phyloP scores from a whole-genome alignment of 2,113 vertebrate genomes.

The Petroica traversi region DNA sequence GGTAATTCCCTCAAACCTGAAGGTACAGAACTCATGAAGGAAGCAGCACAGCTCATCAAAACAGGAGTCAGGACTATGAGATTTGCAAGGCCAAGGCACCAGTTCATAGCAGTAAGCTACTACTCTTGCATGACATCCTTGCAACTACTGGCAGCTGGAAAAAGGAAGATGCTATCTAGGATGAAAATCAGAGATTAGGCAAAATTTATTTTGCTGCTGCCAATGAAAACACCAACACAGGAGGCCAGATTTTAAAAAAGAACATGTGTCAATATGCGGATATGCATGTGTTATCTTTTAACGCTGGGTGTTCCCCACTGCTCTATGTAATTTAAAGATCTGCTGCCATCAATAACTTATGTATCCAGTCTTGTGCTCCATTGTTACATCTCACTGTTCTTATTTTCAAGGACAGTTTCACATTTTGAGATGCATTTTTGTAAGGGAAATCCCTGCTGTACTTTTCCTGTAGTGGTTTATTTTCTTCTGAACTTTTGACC shows the following conservation, averaged over 20 bases:
- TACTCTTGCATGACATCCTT: background rate
- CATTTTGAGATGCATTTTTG: background rate
- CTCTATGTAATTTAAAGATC: background rate
- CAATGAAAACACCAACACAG: conserved; percentile 12
- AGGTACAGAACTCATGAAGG: background rate
- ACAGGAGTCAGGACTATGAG: background rate
- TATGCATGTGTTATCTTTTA: conserved; percentile 25
- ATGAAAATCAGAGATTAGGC: conserved; percentile 33
- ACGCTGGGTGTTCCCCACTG: background rate
- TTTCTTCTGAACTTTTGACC: background rate
- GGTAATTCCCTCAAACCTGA: background rate
- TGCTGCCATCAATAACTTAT: conserved; percentile 1
- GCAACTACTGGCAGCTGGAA: conserved; percentile 18
- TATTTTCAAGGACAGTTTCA: conserved; percentile 11
- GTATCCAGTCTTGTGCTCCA: background rate
- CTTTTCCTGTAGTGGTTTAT: background rate
- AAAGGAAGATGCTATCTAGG: conserved; percentile 33
- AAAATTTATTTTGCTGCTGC: conserved; percentile 42
- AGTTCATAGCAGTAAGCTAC: background rate
- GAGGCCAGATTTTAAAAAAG: conserved; percentile 36
- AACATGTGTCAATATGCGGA: background rate
- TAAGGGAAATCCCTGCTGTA: background rate
- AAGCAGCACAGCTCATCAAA: background rate
- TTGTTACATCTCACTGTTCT: background rate
- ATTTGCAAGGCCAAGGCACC: background rate